Evolutionary conservation across 2,888 invertebrate species (phyloP), one percentile per base, ranked within the genome.

Genomic region (Drosophila siamana): DNA sequence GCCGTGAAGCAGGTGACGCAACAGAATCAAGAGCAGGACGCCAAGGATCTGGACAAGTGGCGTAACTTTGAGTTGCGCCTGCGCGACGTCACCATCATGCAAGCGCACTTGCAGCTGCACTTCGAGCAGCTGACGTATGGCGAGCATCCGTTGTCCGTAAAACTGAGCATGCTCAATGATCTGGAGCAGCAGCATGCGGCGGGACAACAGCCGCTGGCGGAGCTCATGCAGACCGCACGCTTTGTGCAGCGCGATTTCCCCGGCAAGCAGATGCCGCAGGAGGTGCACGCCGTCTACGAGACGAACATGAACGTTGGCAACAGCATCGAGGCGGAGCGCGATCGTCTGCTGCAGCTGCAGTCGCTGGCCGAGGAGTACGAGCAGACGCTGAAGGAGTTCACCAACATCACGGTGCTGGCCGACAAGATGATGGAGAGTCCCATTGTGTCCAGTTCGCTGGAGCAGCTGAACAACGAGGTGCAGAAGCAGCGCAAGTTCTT

Each of bases 401-500:
- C 95, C 8, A 96, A 97, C 89, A 97, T 97, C 28, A 96, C 96
- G 2, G 95, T 96, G 54, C 94, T 97, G 5, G 97, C 97, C 0
- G 96, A 97, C 90, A 95, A 95, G 41, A 92, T 97, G 36, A 94
- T 97, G 6, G 95, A 96, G 74, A 95, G 95, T 76, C 95, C 96
- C 43, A 95, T 97, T 30, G 94, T 95, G 6, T 96, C 97, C 0
- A 94, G 94, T 36, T 95, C 95, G 78, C 92, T 97, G 68, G 95
- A 96, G 80, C 96, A 97, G 82, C 92, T 97, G n/a, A 96, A 96
- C 86, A 96, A 97, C 86, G 97, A 97, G 93, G 96, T 97, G 92
- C 97, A 97, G 86, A 97, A 96, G 89, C 97, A 97, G 86, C 94
- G 97, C 38, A 97, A 96, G 88, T 97, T 97, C 93, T 97, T 97